Evolutionary conservation across 1,140 invertebrate species (phyloP).

Genomic region (Tribolium madens): DNA sequence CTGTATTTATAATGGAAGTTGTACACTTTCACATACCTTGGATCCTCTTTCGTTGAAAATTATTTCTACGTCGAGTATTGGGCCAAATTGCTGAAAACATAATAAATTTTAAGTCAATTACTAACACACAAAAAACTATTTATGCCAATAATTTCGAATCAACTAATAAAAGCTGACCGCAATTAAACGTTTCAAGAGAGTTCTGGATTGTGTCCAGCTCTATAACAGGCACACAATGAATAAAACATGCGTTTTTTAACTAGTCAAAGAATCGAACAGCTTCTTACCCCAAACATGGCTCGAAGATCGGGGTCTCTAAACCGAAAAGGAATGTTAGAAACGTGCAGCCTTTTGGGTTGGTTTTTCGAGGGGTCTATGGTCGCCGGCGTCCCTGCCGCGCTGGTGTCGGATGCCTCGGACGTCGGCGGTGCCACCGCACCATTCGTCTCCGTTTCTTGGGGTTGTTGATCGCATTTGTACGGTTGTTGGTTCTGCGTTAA

Average conservation of each 20-base stretch:
- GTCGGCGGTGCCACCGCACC: constrained; percentile 63
- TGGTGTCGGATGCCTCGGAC: constrained; percentile 57
- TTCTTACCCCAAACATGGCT: constrained; percentile 96
- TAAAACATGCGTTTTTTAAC: not conserved
- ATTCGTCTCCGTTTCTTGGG: constrained; percentile 49
- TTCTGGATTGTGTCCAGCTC: constrained; percentile 1
- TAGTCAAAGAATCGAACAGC: no score
- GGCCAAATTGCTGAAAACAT: constrained; percentile 94
- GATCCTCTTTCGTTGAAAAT: constrained; percentile 99
- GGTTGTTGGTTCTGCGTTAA: constrained; percentile 49
- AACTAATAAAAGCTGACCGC: not conserved
- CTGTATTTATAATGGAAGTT: constrained; percentile 54
- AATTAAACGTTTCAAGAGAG: constrained; percentile 12
- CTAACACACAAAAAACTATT: not conserved
- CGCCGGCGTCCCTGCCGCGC: constrained; percentile 49
- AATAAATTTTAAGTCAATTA: constrained; percentile 18
- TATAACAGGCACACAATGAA: constrained; percentile 2
- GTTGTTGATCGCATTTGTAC: constrained; percentile 55
- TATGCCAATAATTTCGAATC: not conserved
- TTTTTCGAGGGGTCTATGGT: constrained; percentile 60
- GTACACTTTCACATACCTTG: constrained; percentile 85
- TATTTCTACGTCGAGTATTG: constrained; percentile 99
- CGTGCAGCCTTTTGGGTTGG: constrained; percentile 90
- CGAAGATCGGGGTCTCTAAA: constrained; percentile 98
- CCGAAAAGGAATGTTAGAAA: constrained; percentile 99